Evolutionary conservation across 2,113 vertebrate genomes (phyloP).

Genomic region (Canis aureus): DNA sequence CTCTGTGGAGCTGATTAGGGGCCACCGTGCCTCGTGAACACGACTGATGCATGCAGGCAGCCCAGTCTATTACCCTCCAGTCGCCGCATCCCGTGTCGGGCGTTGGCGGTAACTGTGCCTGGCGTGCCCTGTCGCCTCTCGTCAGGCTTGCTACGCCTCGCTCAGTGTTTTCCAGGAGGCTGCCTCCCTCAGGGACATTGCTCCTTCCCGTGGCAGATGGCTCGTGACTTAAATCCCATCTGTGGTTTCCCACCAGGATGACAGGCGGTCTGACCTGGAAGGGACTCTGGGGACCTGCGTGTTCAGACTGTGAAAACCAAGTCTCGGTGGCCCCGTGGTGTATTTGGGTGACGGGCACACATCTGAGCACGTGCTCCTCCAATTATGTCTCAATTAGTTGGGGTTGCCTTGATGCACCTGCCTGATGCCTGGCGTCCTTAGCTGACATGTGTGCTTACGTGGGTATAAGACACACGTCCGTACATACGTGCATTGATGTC

Average conservation of each 20-base stretch:
- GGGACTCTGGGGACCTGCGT: neutral
- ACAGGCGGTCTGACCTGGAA: neutral
- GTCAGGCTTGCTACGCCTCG: rapidly evolving
- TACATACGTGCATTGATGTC: rapidly evolving
- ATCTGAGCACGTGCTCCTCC: neutral
- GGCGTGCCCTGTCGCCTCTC: neutral
- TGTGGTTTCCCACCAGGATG: neutral
- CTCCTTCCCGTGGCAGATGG: neutral
- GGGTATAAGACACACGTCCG: no score
- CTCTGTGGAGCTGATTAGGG: neutral
- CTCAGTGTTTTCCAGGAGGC: rapidly evolving
- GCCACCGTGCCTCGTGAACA: neutral
- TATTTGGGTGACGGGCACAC: neutral
- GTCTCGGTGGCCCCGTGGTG: neutral
- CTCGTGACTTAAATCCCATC: neutral
- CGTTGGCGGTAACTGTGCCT: neutral
- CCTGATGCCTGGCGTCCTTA: neutral
- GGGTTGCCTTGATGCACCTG: neutral
- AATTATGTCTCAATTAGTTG: rapidly evolving
- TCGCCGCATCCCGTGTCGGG: neutral
- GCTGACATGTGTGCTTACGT: neutral
- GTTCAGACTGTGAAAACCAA: no score
- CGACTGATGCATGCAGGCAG: neutral
- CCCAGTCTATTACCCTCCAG: neutral
- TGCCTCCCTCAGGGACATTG: neutral